A percentile compares a stretch with the other conserved stretches of the same genome.
Evolutionary conservation across 2,113 vertebrate genomes (phyloP).

Genomic region (Nerophis ophidion): DNA sequence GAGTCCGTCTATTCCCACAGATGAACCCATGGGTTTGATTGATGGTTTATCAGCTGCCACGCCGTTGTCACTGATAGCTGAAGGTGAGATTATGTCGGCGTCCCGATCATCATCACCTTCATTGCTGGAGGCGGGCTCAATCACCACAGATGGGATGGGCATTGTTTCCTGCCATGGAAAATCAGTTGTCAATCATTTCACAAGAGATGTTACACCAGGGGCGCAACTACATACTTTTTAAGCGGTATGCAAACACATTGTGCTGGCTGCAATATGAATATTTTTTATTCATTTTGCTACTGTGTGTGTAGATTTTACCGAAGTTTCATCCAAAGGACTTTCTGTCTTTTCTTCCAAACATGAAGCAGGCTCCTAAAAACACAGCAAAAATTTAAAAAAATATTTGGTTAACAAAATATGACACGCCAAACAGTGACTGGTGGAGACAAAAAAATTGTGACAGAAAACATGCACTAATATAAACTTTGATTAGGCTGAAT

Average conservation of each 20-base stretch:
- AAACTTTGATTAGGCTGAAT: no score
- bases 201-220: not conserved
- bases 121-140: constrained; percentile 92
- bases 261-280: not conserved
- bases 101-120: constrained; percentile 84
- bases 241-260: no score
- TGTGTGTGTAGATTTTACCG: constrained; percentile 32
- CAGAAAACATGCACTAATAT: no score
- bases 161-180: constrained; percentile 74
- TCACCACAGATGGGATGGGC: constrained; percentile 88
- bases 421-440: not conserved
- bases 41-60: constrained; percentile 34
- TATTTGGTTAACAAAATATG: not conserved
- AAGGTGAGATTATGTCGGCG: constrained; percentile 61
- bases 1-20: constrained; percentile 47
- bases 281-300: not conserved
- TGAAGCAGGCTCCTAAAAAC: constrained; percentile 34
- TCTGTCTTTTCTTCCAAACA: constrained; percentile 32
- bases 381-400: not conserved
- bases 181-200: not conserved
- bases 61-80: constrained; percentile 56
- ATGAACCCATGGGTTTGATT: constrained; percentile 48
- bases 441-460: not conserved
- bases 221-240: not conserved
- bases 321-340: constrained; percentile 32